phyloP scores from a whole-genome alignment of 2,888 invertebrate species.

The Argyresthia goedartella region DNA sequence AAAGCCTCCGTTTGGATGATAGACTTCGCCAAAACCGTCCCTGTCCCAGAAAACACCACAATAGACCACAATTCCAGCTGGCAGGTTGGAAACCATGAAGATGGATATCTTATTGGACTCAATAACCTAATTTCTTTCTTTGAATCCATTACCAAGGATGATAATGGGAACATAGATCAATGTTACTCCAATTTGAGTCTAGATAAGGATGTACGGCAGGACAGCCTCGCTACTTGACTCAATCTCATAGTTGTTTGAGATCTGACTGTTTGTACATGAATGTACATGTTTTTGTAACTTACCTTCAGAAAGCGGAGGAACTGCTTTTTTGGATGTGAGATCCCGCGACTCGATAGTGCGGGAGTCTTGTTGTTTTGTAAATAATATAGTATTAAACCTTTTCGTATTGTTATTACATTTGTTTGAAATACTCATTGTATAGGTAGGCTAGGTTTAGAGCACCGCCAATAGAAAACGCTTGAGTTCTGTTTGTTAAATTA shows the following conservation, averaged over 20 bases:
- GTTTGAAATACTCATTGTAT: constrained; percentile 57
- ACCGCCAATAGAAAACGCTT: constrained; percentile 19
- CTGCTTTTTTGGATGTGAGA: not conserved
- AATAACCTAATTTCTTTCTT: constrained; percentile 92
- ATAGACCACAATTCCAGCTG: constrained; percentile 88
- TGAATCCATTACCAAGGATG: constrained; percentile 69
- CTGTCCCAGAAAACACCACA: constrained; percentile 78
- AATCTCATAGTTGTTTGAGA: constrained; percentile 21
- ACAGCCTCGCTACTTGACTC: constrained; percentile 56
- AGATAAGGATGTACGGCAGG: constrained; percentile 48
- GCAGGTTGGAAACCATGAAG: constrained; percentile 97
- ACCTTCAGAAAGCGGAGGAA: not conserved
- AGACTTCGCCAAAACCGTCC: constrained; percentile 96
- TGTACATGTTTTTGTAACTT: constrained; percentile 1
- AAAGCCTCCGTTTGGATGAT: constrained; percentile 96
- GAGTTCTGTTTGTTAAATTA: not conserved
- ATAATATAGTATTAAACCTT: constrained; percentile 41
- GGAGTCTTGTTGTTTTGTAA: constrained; percentile 30
- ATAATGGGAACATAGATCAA: constrained; percentile 51
- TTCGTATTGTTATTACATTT: constrained; percentile 38
- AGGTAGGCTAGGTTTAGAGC: constrained; percentile 33
- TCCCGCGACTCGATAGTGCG: not conserved
- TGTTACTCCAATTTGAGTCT: constrained; percentile 39
- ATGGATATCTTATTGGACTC: constrained; percentile 93
- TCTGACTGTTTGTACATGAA: constrained; percentile 20